Conservation (phyloP, 2,888 invertebrate genomes). For the Myathropa florea region DNA sequence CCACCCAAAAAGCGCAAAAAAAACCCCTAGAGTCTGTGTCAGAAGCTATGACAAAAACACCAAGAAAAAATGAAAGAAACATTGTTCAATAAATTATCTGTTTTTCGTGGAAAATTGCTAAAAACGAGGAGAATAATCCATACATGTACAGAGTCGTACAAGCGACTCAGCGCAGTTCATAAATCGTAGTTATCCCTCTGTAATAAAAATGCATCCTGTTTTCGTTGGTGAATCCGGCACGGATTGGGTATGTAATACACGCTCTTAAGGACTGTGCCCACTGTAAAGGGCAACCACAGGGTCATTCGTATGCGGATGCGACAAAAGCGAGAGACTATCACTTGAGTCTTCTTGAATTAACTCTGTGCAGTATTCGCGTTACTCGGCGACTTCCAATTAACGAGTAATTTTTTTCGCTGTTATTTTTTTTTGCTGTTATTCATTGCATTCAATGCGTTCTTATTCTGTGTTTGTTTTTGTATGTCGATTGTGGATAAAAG, state of each 20-base stretch:
- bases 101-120: conserved; percentile 1
- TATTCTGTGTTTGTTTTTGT: not conserved
- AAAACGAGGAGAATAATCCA: conserved; percentile 16
- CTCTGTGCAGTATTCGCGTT: not conserved
- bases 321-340: conserved; percentile 7
- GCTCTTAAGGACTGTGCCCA: conserved; percentile 3
- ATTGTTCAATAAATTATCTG: conserved; percentile 8
- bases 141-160: not conserved
- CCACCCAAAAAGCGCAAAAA: not conserved
- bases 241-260: not conserved
- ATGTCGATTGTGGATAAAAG: not conserved
- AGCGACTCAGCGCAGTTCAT: conserved; percentile 11
- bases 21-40: not conserved
- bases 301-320: conserved; percentile 1
- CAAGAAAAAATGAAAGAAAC: not conserved
- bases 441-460: not conserved
- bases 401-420: conserved; percentile 8
- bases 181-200: conserved; percentile 13
- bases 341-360: conserved; percentile 15
- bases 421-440: not conserved
- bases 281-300: conserved; percentile 2
- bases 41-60: not conserved
- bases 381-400: conserved; percentile 11
- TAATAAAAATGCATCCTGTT: conserved; percentile 20
- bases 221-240: not conserved